Percentiles rank a stretch among this genome's conserved stretches.
Evolutionary conservation across 1,140 invertebrate genomes (phyloP).

Genomic region (Penaeus indicus): DNA sequence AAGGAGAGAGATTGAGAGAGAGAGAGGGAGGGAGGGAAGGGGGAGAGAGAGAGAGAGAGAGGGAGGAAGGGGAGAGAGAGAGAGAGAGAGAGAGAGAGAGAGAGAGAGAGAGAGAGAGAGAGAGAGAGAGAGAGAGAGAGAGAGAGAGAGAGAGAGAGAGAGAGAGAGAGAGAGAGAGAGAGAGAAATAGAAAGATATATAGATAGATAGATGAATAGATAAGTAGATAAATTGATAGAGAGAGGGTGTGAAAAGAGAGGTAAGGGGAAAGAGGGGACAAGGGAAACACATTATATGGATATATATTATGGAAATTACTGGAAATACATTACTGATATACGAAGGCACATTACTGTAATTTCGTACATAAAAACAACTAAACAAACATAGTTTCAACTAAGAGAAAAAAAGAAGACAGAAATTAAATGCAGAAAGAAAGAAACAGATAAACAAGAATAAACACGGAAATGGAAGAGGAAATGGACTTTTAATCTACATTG

Average conservation of each 20-base stretch:
- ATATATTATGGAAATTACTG: not conserved
- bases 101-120: constrained; percentile 13
- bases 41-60: not conserved
- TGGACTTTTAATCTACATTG: too few relatives aligned
- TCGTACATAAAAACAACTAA: not conserved
- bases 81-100: not conserved
- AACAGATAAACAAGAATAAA: too few relatives aligned
- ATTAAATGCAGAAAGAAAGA: not conserved
- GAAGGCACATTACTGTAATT: not conserved
- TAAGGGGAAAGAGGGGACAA: not conserved
- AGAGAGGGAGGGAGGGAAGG: not conserved
- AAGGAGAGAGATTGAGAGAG: not conserved
- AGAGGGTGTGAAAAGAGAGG: not conserved
- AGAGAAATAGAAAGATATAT: not conserved
- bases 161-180: constrained; percentile 4
- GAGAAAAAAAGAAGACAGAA: not conserved
- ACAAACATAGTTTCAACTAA: not conserved
- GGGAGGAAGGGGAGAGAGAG: not conserved
- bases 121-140: not conserved
- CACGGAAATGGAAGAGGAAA: too few relatives aligned
- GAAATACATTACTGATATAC: not conserved
- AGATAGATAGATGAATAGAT: not conserved
- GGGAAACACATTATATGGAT: not conserved
- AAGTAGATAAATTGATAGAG: not conserved
- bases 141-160: constrained; percentile 19